Conservation (phyloP, 2,888 invertebrate genomes). For the Callinectes sapidus region DNA sequence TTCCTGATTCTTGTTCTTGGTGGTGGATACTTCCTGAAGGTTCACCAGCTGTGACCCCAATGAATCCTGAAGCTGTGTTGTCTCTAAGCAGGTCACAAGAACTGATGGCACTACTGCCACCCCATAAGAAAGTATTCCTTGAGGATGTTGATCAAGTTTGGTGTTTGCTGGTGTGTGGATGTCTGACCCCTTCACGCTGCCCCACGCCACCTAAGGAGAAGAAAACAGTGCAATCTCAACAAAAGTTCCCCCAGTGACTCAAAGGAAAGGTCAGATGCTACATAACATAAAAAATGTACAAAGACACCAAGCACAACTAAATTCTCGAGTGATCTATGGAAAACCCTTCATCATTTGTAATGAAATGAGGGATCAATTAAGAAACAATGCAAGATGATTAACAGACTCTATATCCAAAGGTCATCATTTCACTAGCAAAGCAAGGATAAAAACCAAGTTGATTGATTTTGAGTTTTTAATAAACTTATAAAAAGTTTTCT, state of each 20-base stretch:
- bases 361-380: neutral
- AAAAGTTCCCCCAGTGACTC: conserved; percentile 4
- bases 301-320: neutral
- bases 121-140: conserved; percentile 44
- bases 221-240: conserved; percentile 52
- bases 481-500: neutral
- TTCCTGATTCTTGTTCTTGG: conserved; percentile 44
- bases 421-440: neutral
- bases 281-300: conserved; percentile 1
- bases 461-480: conserved; percentile 17
- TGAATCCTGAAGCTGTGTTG: conserved; percentile 26
- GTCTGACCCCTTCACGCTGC: conserved; percentile 52
- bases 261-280: neutral
- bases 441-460: neutral
- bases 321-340: neutral
- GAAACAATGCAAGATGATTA: neutral
- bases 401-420: neutral
- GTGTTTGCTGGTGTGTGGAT: conserved; percentile 30
- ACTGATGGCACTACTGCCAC: conserved; percentile 33
- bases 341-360: neutral
- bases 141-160: conserved; percentile 41
- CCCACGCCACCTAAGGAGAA: conserved; percentile 60
- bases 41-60: conserved; percentile 40
- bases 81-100: conserved; percentile 41
- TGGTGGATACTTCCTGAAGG: neutral